Base-by-base conservation (phyloP, 2,888 invertebrate genomes). In the Allacma fusca region DNA sequence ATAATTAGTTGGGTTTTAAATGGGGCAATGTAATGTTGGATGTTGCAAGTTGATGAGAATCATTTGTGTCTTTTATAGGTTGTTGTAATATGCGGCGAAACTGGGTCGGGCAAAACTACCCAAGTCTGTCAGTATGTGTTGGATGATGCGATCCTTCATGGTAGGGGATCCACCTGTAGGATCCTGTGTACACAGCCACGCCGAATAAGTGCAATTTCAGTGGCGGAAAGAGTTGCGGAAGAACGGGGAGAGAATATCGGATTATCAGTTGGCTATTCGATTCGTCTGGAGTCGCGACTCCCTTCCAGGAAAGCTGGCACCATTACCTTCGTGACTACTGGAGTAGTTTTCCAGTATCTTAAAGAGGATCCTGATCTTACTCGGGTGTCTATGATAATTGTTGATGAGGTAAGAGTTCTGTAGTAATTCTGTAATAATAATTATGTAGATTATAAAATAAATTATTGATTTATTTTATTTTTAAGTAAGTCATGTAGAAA, bases 81-180 rank as follows among this genome's bases (percentile, higher is more conserved):
- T 9, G 79, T 80, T 0, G 82, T 82, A 1, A 79, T 82, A 40
- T 79, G 79, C 40, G 82, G 82, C 2, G 81, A 82, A 74, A 86
- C 86, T 86, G 96, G 97, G 0, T 97, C 96, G 88, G 97, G 97
- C 5, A 97, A 97, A 88, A 97, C 96, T 9, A 97, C 97, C 1
- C 96, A 96, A 88, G 91, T 97, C 7, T 92, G 68, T 43, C 70
- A 71, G 59, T 71, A 71, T n/a, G 91, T 98, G 85, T 88, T 97
- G 83, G 97, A 97, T 86, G 93, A 84, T 92, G 91, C 70, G 84
- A 91, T 96, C 34, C 85, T 88, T 76, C 87, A 88, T 40, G 89
- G 90, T 0, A 88, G 87, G 78, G 97, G 94, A 4, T 93, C 93
- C 0, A 86, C 90, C 79, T 92, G 95, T 81, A 92, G 90, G 85